Conservation (phyloP, 2,888 invertebrate species). For the Myopa testacea region DNA sequence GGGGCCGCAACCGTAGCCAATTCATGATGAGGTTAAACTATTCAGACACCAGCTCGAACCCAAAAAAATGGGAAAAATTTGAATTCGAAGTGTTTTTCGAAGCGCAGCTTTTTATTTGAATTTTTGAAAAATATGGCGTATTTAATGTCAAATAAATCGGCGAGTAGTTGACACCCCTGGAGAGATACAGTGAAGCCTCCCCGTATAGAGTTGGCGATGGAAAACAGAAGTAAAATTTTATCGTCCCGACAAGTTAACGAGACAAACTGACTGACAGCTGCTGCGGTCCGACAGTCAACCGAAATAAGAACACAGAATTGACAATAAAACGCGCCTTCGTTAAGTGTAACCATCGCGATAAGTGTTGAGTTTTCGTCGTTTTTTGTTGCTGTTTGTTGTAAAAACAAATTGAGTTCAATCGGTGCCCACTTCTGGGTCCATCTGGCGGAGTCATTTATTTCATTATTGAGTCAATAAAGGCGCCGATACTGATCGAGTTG, state of each 20-base stretch:
- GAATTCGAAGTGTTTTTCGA: constrained; percentile 28
- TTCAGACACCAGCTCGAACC: neutral
- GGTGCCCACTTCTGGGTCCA: neutral
- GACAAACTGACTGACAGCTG: too few relatives aligned
- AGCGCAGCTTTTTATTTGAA: neutral
- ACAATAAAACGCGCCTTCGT: neutral
- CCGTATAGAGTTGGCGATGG: neutral
- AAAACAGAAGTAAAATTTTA: too few relatives aligned
- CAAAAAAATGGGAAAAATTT: constrained; percentile 1
- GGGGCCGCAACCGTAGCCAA: constrained; percentile 47
- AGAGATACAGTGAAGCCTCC: neutral
- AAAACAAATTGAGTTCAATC: constrained; percentile 25
- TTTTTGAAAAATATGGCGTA: neutral
- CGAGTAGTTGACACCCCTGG: constrained; percentile 11
- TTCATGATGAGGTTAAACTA: constrained; percentile 35
- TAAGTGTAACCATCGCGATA: neutral
- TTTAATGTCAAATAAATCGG: neutral
- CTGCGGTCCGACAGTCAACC: too few relatives aligned
- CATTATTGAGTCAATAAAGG: neutral
- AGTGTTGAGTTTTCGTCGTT: constrained; percentile 17
- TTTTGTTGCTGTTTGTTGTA: neutral
- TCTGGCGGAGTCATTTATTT: constrained; percentile 5
- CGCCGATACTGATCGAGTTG: constrained; percentile 4
- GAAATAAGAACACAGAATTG: too few relatives aligned
- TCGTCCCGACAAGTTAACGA: constrained; percentile 19